A percentile compares a stretch with the other conserved stretches of the same genome.
phyloP scores from a whole-genome alignment of 1,140 invertebrate genomes.

The Meteorus sp. region DNA sequence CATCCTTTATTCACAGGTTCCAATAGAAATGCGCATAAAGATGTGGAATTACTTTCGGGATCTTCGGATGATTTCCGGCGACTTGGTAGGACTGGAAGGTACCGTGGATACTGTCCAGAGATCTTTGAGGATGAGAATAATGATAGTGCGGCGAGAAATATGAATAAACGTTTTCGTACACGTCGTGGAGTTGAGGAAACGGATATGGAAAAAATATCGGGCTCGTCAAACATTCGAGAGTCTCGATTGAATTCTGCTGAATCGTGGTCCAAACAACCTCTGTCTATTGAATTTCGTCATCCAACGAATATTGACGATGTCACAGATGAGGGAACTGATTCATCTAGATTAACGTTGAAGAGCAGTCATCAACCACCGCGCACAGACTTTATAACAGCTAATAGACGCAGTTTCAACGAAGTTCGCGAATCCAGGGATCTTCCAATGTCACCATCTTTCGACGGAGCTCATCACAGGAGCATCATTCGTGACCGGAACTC shows the following conservation, averaged over 20 bases:
- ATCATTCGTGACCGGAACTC: constrained; percentile 38
- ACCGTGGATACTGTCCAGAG: constrained; percentile 20
- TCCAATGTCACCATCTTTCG: constrained; percentile 36
- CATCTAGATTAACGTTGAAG: constrained; percentile 6
- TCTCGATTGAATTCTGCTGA: constrained; percentile 39
- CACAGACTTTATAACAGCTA: constrained; percentile 49
- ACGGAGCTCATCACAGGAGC: constrained; percentile 42
- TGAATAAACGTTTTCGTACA: constrained; percentile 30
- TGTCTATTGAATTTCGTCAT: constrained; percentile 46
- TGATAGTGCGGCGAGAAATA: constrained; percentile 11
- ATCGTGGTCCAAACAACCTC: constrained; percentile 48
- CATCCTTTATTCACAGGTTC: constrained; percentile 25
- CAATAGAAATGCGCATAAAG: constrained; percentile 12
- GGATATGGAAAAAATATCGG: constrained; percentile 45
- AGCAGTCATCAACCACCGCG: constrained; percentile 37
- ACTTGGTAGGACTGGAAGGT: constrained; percentile 1
- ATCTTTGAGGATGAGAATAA: constrained; percentile 1
- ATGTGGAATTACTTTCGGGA: constrained; percentile 26
- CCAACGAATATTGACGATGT: constrained; percentile 35
- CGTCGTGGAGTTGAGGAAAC: constrained; percentile 43
- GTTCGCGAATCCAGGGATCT: constrained; percentile 43
- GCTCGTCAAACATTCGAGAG: constrained; percentile 40
- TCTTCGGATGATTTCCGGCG: constrained; percentile 23
- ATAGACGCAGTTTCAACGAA: constrained; percentile 37
- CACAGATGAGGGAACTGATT: constrained; percentile 20